Conservation (phyloP, 2,797 vertebrate species). For the Falco berigora region DNA sequence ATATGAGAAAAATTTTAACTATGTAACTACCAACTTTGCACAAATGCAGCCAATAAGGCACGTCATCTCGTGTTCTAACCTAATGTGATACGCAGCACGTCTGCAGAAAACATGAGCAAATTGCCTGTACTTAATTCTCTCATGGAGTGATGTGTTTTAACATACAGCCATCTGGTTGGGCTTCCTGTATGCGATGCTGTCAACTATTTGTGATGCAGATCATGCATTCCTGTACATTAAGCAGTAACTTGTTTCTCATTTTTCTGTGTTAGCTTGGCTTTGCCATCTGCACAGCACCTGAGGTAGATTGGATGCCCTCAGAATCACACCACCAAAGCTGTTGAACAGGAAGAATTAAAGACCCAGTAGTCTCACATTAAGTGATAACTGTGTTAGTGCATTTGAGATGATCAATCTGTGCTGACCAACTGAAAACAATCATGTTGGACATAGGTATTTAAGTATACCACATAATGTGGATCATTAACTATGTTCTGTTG, state of each 20-base stretch:
- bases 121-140: constrained; percentile 78
- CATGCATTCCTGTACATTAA: constrained; percentile 83
- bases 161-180: constrained; percentile 85
- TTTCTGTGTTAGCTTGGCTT: constrained; percentile 90
- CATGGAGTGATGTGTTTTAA: constrained; percentile 83
- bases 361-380: constrained; percentile 48
- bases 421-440: constrained; percentile 52
- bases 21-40: constrained; percentile 59
- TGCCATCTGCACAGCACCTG: constrained; percentile 88
- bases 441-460: constrained; percentile 38
- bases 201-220: constrained; percentile 81
- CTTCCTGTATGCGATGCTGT: constrained; percentile 72
- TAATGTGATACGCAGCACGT: constrained; percentile 67
- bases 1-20: constrained; percentile 17
- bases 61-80: constrained; percentile 62
- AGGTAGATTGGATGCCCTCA: constrained; percentile 76
- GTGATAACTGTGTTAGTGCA: constrained; percentile 41
- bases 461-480: constrained; percentile 5
- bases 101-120: constrained; percentile 70
- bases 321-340: constrained; percentile 47
- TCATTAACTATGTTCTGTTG: not conserved
- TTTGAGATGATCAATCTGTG: constrained; percentile 52
- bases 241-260: constrained; percentile 83
- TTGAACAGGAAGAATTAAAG: constrained; percentile 62
- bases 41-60: constrained; percentile 66